Evolutionary conservation across 2,113 vertebrate species (phyloP).

Genomic region (Kryptolebias marmoratus): DNA sequence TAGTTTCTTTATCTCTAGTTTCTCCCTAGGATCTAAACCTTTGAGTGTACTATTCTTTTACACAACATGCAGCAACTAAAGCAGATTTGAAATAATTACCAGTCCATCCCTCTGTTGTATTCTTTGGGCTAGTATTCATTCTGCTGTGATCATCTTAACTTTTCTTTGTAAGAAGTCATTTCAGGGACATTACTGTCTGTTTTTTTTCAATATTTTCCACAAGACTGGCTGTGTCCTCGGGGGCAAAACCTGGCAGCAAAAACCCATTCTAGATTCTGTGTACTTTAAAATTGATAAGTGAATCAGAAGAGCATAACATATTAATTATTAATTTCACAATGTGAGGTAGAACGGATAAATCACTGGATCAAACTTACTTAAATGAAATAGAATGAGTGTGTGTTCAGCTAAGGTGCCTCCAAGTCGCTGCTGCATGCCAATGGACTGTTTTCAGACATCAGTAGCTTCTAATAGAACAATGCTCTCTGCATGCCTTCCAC

Average conservation of each 20-base stretch:
- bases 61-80: conserved; percentile 7
- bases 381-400: conserved; percentile 70
- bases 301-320: conserved; percentile 74
- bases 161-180: conserved; percentile 62
- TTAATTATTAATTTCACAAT: conserved; percentile 78
- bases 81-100: conserved; percentile 35
- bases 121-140: neutral
- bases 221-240: conserved; percentile 38
- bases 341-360: conserved; percentile 53
- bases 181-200: conserved; percentile 59
- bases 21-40: neutral
- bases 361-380: conserved; percentile 69
- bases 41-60: neutral
- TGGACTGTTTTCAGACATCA: conserved; percentile 20
- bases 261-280: conserved; percentile 62
- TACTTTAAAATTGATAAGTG: conserved; percentile 76
- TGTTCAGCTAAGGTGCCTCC: conserved; percentile 40
- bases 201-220: conserved; percentile 63
- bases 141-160: conserved; percentile 31
- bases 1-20: neutral
- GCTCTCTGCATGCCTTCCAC: neutral
- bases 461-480: conserved; percentile 29
- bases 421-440: conserved; percentile 39
- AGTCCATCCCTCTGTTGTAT: conserved; percentile 12
- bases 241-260: conserved; percentile 43